A percentile compares a stretch with the other conserved stretches of the same genome.
phyloP scores from a whole-genome alignment of 2,888 invertebrate genomes.

The Oithona nana region DNA sequence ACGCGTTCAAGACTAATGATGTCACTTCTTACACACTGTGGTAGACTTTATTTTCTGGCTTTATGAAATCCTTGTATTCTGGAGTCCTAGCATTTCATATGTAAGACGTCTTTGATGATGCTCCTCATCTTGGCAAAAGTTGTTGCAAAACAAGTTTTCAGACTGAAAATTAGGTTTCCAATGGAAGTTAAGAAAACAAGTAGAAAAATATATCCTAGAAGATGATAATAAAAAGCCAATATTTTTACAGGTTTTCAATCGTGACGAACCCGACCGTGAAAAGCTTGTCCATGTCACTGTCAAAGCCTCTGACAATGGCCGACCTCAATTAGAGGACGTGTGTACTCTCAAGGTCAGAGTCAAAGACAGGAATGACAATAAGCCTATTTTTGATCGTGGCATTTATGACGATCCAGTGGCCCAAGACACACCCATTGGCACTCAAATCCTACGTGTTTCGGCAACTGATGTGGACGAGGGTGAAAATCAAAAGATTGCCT shows the following conservation, averaged over 20 bases:
- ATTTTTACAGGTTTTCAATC: conserved; percentile 47
- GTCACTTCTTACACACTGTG: too few relatives aligned
- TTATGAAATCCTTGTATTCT: too few relatives aligned
- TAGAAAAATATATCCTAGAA: background rate
- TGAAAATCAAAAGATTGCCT: conserved; percentile 68
- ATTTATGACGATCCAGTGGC: conserved; percentile 29
- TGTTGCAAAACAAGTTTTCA: too few relatives aligned
- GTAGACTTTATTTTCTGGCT: too few relatives aligned
- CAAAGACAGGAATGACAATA: conserved; percentile 81
- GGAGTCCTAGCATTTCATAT: too few relatives aligned
- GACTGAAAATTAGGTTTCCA: too few relatives aligned
- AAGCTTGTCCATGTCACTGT: conserved; percentile 62
- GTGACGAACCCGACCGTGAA: conserved; percentile 70
- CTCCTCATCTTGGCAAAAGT: too few relatives aligned
- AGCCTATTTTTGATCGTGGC: conserved; percentile 56
- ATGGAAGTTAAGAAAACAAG: conserved; percentile 10
- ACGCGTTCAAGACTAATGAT: too few relatives aligned
- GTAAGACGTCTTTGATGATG: too few relatives aligned
- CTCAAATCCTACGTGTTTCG: conserved; percentile 68
- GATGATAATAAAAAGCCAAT: too few relatives aligned
- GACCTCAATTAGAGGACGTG: conserved; percentile 54
- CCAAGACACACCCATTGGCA: conserved; percentile 43
- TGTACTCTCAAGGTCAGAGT: conserved; percentile 82
- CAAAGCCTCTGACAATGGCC: conserved; percentile 77
- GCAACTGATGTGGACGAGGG: conserved; percentile 87